Evolutionary conservation across 2,888 invertebrate species (phyloP), one percentile per base, ranked within the genome.

Genomic region (Hydraecia micacea): DNA sequence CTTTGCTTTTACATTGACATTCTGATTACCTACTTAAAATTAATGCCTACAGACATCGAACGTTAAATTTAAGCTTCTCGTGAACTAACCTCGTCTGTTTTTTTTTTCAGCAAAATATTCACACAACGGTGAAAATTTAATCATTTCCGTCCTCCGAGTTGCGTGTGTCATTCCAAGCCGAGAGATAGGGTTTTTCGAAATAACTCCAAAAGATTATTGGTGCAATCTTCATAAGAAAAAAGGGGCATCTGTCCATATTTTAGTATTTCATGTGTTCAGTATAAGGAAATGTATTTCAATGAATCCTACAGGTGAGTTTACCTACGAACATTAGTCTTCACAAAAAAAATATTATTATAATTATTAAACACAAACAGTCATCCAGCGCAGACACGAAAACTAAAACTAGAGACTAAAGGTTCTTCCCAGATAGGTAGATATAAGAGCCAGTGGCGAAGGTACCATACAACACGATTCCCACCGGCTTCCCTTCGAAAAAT

Each of bases 251-350:
- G 87, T 91, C 15, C 80, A 83, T 66, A 87, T 88, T 60, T 83
- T 75, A 39, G 87, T 89, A 28, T 91, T 91, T 66, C 91, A 91
- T 69, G 89, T 91, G n/a, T 91, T 91, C 69, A 84, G 87, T 71
- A 69, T 91, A 11, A 88, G 91, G 21, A 87, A 88, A 85, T 91
- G 91, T 75, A 85, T 89, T 63, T 73, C 89, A 15, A 81, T 76
- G 77, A 88, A 86, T 42, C 9, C 81, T 58, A 83, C 76, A 70
- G 87, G 91, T 91, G 74, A 87, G 84, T 60, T 52, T 66, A 21
- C 7, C 18, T 52, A 25, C 15, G 8, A 65, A 8, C 36, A 49
- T 42, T n/a, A 67, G 6, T 9, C n/a, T 2, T 18, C n/a, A 42
- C 25, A n/a, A 39, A 15, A 15, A 66, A 39, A 9, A 28, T 42